phyloP scores from a whole-genome alignment of 1,140 invertebrate genomes.

The Odontomachus brunneus region DNA sequence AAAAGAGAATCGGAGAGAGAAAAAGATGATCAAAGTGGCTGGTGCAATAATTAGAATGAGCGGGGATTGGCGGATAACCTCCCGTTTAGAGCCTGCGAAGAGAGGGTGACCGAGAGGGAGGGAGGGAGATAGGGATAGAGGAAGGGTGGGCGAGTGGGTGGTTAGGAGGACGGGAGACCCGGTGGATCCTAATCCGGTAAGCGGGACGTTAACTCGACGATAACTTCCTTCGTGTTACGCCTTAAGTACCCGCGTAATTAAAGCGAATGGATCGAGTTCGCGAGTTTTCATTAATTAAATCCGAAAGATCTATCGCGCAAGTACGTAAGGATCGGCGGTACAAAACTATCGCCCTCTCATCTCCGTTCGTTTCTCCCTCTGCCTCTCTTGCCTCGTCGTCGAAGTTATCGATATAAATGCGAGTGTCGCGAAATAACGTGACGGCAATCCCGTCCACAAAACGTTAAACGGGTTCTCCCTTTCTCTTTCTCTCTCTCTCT shows the following conservation, averaged over 20 bases:
- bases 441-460: background rate
- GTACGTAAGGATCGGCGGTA: background rate
- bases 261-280: background rate
- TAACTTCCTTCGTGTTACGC: conserved; percentile 18
- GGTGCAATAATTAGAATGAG: background rate
- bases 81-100: background rate
- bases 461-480: background rate
- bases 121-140: background rate
- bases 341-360: background rate
- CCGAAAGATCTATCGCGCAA: background rate
- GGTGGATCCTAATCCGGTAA: conserved; percentile 28
- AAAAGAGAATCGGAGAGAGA: too few species aligned
- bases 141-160: too few species aligned
- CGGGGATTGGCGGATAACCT: background rate
- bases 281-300: conserved; percentile 48
- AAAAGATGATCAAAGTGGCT: background rate
- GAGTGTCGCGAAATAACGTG: conserved; percentile 4
- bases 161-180: too few species aligned
- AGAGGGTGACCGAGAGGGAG: background rate
- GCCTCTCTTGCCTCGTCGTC: background rate
- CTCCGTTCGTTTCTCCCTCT: background rate
- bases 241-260: conserved; percentile 20
- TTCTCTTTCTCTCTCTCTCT: too few species aligned
- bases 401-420: background rate
- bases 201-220: conserved; percentile 28